A percentile compares a stretch with the other conserved stretches of the same genome.
Conservation (phyloP, 2,797 vertebrate genomes). For the Ptychobarbus kaznakovi region DNA sequence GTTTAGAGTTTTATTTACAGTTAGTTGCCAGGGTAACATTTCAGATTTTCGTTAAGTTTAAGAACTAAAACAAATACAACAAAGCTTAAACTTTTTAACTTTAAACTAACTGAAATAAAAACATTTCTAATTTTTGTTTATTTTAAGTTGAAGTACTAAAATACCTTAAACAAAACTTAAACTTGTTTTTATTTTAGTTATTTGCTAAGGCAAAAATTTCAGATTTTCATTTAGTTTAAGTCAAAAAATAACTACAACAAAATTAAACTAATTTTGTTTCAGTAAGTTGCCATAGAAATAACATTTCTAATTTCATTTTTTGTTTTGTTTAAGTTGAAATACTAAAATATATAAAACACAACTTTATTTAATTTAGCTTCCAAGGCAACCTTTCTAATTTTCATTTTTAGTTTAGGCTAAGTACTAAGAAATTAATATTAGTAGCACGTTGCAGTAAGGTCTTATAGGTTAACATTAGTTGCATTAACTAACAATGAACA, state of each 20-base stretch:
- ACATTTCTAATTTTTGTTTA: not conserved
- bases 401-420: not conserved
- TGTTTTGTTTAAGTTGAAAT: not conserved
- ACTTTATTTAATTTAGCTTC: not conserved
- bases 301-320: not conserved
- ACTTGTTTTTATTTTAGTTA: not conserved
- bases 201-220: not conserved
- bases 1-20: no score
- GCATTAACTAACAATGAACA: not conserved
- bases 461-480: not conserved
- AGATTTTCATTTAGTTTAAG: not conserved
- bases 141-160: not conserved
- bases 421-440: not conserved
- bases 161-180: not conserved
- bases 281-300: no score
- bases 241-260: not conserved
- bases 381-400: not conserved
- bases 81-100: not conserved
- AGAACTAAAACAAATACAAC: not conserved
- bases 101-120: not conserved
- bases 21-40: no score
- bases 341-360: not conserved
- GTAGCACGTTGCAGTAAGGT: not conserved
- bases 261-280: not conserved
- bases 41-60: not conserved